phyloP scores from a whole-genome alignment of 2,797 vertebrate species.

The Artibeus jamaicensis region DNA sequence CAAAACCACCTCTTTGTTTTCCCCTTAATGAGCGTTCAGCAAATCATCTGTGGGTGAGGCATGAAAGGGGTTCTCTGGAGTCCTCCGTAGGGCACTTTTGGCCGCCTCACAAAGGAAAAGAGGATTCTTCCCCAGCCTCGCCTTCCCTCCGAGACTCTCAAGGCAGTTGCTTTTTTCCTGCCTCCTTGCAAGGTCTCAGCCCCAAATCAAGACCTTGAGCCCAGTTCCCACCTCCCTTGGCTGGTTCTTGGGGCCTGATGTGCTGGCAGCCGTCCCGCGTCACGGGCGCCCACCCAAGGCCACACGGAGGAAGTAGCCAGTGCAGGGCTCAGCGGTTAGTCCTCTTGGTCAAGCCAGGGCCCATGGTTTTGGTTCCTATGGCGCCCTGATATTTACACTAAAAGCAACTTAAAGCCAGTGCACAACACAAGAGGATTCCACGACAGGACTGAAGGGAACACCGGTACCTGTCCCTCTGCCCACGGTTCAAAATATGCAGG shows the following conservation, averaged over 20 bases:
- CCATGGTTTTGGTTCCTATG: background rate
- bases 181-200: background rate
- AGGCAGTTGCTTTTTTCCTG: background rate
- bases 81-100: background rate
- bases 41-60: slow-evolving; percentile 67
- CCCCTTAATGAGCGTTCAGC: slow-evolving; percentile 69
- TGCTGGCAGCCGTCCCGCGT: background rate
- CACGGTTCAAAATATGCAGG: background rate
- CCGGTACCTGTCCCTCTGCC: background rate
- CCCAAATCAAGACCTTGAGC: background rate
- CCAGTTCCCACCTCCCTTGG: background rate
- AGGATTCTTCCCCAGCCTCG: background rate
- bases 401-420: slow-evolving; percentile 53
- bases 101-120: background rate
- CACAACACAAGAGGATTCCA: slow-evolving; percentile 64
- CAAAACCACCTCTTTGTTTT: slow-evolving; percentile 78
- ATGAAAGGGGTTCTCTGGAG: slow-evolving; percentile 47
- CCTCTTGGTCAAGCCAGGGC: background rate
- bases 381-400: slow-evolving; percentile 44
- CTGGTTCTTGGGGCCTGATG: background rate
- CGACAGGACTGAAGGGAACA: slow-evolving; percentile 53
- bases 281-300: background rate
- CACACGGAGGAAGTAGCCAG: background rate
- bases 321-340: background rate
- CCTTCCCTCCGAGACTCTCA: background rate